These are phyloP conservation scores for Morinoia aosen DNA, from an alignment of 2,888 invertebrate species.

Conservation along the genomic window DNA sequence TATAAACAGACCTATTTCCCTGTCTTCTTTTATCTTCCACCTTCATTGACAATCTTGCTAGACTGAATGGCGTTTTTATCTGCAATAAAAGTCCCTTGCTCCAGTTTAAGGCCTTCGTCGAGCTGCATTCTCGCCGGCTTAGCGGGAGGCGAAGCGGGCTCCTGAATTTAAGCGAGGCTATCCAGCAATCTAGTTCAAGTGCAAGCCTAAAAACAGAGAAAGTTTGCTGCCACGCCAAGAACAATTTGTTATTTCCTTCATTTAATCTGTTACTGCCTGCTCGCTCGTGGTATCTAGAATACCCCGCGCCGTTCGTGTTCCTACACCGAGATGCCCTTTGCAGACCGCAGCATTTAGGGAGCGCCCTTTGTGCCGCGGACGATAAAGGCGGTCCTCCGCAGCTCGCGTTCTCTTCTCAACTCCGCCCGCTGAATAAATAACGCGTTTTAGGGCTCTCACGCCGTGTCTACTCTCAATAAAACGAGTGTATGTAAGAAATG, in stretches of 20 bases:
- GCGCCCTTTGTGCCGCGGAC: neutral
- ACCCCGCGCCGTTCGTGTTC: neutral
- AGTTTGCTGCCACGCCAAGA: neutral
- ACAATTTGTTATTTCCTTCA: constrained; percentile 15
- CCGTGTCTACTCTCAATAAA: neutral
- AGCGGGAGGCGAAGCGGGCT: neutral
- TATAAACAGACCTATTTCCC: too few relatives aligned
- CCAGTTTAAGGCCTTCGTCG: neutral
- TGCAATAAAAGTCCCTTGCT: neutral
- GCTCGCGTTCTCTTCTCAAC: neutral
- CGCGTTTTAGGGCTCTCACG: neutral
- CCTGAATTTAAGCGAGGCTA: neutral
- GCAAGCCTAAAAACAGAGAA: constrained; percentile 35
- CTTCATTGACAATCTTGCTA: neutral
- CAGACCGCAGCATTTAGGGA: too few relatives aligned
- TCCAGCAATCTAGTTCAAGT: constrained; percentile 13
- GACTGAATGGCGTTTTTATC: neutral
- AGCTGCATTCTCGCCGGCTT: neutral
- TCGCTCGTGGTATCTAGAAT: neutral
- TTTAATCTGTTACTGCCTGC: neutral
- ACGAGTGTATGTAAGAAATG: neutral
- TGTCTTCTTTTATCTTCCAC: too few relatives aligned
- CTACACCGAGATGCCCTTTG: neutral
- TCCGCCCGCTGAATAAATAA: neutral
- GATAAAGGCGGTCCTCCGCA: neutral